Percentiles rank a stretch among this genome's conserved stretches.
Evolutionary conservation across 2,113 vertebrate species (phyloP).

Genomic region (Nothoprocta perdicaria): DNA sequence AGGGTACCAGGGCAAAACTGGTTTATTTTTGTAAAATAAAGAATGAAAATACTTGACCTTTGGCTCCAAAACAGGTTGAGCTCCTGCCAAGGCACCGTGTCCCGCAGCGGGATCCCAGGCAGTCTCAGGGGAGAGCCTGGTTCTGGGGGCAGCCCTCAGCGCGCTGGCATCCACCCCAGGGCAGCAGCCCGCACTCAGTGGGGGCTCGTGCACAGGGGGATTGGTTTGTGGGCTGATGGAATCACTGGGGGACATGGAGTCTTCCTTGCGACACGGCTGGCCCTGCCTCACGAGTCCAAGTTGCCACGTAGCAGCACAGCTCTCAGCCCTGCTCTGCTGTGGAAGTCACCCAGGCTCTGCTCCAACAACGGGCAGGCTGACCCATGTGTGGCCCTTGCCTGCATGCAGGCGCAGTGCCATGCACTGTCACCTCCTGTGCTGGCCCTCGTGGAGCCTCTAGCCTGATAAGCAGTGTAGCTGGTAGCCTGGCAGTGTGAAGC

Average conservation of each 20-base stretch:
- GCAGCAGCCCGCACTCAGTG: neutral
- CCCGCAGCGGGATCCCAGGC: neutral
- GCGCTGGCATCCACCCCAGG: neutral
- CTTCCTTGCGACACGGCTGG: neutral
- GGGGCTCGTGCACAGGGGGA: fast-evolving
- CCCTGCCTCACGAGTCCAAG: neutral
- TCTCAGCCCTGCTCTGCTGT: neutral
- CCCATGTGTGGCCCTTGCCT: fast-evolving
- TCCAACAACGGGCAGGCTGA: neutral
- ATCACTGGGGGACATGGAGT: neutral
- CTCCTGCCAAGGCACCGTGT: neutral
- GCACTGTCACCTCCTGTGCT: fast-evolving
- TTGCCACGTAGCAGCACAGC: fast-evolving
- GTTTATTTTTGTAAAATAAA: conserved; percentile 73
- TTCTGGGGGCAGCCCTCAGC: neutral
- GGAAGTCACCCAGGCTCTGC: neutral
- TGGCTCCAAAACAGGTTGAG: conserved; percentile 8
- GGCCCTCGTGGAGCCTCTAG: neutral
- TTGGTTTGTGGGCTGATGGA: neutral
- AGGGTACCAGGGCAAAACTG: conserved; percentile 16
- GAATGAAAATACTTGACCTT: conserved; percentile 30
- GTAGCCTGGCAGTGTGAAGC: neutral
- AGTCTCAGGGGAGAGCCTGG: neutral
- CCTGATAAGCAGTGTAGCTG: neutral
- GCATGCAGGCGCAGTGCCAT: neutral